phyloP scores from a whole-genome alignment of 2,797 vertebrate genomes.

The Ispidina picta region DNA sequence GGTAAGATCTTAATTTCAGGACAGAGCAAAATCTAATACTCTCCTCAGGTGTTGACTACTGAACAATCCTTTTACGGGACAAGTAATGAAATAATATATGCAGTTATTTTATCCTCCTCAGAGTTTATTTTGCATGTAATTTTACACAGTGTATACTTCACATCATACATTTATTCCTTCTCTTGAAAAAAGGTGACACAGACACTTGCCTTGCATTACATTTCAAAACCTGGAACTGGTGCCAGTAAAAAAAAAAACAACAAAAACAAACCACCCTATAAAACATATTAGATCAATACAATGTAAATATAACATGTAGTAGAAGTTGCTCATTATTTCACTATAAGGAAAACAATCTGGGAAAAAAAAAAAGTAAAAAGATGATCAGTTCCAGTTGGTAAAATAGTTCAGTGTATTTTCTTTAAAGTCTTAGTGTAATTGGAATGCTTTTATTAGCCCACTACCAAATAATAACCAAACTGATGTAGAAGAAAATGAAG shows the following conservation, averaged over 20 bases:
- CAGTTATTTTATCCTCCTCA: conserved; percentile 38
- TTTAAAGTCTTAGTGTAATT: conserved; percentile 7
- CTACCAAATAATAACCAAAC: conserved; percentile 35
- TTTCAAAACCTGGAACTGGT: conserved; percentile 43
- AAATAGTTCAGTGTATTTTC: conserved; percentile 40
- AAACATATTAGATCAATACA: conserved; percentile 53
- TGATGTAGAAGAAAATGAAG: conserved; percentile 10
- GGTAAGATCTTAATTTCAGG: neutral
- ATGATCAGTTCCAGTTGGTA: conserved; percentile 37
- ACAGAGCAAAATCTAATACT: neutral
- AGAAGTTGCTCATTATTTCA: conserved; percentile 31
- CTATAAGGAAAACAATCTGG: conserved; percentile 12
- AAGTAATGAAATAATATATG: conserved; percentile 21
- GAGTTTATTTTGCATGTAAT: conserved; percentile 64
- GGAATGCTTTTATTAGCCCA: conserved; percentile 37
- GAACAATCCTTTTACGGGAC: neutral
- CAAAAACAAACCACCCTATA: neutral
- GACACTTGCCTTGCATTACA: conserved; percentile 35
- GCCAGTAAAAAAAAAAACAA: neutral
- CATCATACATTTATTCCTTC: conserved; percentile 58
- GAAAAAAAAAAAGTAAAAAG: neutral
- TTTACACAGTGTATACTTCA: conserved; percentile 52
- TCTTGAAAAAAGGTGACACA: conserved; percentile 41
- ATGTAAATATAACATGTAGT: conserved; percentile 48
- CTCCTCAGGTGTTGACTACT: neutral